phyloP scores from a whole-genome alignment of 2,113 vertebrate species.

The Onychostruthus taczanowskii region DNA sequence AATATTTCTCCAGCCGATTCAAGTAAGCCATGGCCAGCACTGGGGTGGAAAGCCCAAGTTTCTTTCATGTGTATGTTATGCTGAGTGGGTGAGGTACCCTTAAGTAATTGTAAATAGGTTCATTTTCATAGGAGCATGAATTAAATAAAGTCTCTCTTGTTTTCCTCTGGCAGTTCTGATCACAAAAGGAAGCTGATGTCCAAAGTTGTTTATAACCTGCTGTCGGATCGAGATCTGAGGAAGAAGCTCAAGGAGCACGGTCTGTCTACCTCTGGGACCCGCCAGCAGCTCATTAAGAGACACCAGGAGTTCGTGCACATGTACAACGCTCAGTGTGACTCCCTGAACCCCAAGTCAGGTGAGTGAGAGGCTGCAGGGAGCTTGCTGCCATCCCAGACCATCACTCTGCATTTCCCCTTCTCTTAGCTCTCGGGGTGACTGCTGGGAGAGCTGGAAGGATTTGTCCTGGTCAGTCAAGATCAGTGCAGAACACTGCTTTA shows the following conservation, averaged over 20 bases:
- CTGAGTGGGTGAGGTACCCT: background rate
- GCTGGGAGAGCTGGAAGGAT: background rate
- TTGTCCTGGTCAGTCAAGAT: background rate
- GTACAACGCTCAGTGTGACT: slow-evolving; percentile 92
- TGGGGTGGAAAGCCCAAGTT: background rate
- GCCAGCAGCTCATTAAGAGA: slow-evolving; percentile 85
- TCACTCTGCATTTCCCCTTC: background rate
- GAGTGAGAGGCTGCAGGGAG: background rate
- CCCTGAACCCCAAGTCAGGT: slow-evolving; percentile 89
- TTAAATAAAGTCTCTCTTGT: background rate
- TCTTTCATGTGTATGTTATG: background rate
- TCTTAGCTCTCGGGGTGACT: background rate
- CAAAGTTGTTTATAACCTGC: slow-evolving; percentile 91
- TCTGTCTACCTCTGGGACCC: slow-evolving; percentile 80
- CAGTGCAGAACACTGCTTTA: background rate
- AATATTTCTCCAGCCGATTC: background rate
- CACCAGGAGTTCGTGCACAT: slow-evolving; percentile 89
- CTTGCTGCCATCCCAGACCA: accelerated
- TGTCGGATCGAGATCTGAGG: slow-evolving; percentile 85
- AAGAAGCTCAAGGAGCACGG: slow-evolving; percentile 83
- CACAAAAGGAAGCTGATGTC: slow-evolving; percentile 78
- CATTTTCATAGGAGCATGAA: background rate
- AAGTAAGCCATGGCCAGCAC: background rate
- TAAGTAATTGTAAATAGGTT: background rate
- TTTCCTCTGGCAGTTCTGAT: slow-evolving; percentile 68